Conservation (phyloP, 2,888 invertebrate genomes). For the Parapristionchus giblindavisi region DNA sequence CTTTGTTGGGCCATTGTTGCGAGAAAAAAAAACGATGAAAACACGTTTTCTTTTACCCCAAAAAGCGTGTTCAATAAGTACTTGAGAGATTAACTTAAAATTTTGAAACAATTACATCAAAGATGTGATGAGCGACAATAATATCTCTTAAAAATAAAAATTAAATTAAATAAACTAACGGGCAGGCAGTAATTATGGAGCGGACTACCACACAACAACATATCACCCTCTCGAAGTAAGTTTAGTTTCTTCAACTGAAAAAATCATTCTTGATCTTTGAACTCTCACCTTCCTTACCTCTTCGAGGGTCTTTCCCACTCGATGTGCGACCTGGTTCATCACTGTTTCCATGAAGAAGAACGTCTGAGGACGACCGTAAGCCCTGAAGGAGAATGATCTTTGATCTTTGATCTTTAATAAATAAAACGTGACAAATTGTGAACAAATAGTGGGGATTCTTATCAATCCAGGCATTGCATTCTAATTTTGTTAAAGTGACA, state of each 20-base stretch:
- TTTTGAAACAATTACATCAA: not conserved
- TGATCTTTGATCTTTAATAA: too few species aligned
- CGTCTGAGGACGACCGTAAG: conserved; percentile 89
- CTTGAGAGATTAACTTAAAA: not conserved
- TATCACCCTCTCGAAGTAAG: conserved; percentile 7
- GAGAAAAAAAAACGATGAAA: not conserved
- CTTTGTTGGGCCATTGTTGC: not conserved
- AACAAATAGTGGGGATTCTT: too few species aligned
- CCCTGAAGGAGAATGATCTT: too few species aligned
- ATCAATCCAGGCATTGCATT: too few species aligned
- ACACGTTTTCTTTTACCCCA: not conserved
- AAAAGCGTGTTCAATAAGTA: too few species aligned
- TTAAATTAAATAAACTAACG: not conserved
- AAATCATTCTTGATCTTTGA: too few species aligned
- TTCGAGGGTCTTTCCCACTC: conserved; percentile 77
- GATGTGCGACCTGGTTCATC: conserved; percentile 80
- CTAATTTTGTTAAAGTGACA: too few species aligned
- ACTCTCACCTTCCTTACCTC: conserved; percentile 77
- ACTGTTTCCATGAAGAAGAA: conserved; percentile 85
- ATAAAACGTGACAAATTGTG: too few species aligned
- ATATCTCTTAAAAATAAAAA: too few species aligned
- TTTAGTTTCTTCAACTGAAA: conserved; percentile 29
- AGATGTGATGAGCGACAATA: not conserved
- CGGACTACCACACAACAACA: not conserved
- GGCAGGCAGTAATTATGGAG: conserved; percentile 24